Conservation (phyloP, 2,888 invertebrate genomes). For the Petrolisthes manimaculis region DNA sequence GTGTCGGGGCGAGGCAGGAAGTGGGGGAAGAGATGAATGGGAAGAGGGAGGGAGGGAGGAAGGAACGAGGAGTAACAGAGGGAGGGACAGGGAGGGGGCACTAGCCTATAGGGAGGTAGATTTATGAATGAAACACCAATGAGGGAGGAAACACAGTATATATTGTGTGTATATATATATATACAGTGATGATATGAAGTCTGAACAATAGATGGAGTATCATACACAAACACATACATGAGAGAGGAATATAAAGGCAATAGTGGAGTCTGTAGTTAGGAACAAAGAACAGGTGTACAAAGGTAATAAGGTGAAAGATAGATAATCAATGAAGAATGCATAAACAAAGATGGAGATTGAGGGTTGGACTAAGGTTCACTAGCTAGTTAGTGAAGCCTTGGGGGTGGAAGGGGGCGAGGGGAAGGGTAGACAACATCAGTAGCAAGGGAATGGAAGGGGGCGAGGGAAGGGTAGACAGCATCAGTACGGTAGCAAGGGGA, state of each 20-base stretch:
- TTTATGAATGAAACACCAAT: not conserved
- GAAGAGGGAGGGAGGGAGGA: not conserved
- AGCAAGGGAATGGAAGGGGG: not conserved
- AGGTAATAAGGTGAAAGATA: not conserved
- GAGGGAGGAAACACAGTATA: not conserved
- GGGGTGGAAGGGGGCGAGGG: not conserved
- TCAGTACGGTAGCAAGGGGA: not conserved
- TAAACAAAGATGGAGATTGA: no score
- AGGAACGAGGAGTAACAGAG: conserved; percentile 2
- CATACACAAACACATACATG: not conserved
- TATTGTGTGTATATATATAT: no score
- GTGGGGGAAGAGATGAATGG: conserved; percentile 1
- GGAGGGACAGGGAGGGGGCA: conserved; percentile 23
- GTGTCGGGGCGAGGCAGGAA: not conserved
- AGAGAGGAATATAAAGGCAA: not conserved
- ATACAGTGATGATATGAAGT: no score
- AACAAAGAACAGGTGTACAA: not conserved
- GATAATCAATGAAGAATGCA: no score
- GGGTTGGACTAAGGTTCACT: no score
- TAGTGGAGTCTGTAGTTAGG: not conserved
- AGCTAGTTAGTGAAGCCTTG: no score
- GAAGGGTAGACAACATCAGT: not conserved
- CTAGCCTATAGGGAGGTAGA: conserved; percentile 8
- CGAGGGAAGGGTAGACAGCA: not conserved
- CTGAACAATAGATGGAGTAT: no score